phyloP scores from a whole-genome alignment of 2,888 invertebrate species.

The Chloromyia formosa region DNA sequence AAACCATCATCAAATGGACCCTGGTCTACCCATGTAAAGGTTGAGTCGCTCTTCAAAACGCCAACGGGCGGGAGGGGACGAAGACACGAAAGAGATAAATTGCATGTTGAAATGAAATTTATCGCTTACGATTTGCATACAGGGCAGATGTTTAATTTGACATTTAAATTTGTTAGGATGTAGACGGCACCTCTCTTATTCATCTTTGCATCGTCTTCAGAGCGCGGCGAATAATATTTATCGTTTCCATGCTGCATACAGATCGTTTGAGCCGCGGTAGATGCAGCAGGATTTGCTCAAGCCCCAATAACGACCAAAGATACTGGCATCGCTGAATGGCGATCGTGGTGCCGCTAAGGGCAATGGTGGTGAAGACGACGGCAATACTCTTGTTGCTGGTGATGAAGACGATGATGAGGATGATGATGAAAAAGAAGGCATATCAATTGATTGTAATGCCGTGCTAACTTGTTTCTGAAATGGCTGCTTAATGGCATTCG shows the following conservation, averaged over 20 bases:
- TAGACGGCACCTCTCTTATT: constrained; percentile 16
- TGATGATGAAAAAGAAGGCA: constrained; percentile 34
- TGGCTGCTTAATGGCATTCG: constrained; percentile 38
- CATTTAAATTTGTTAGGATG: constrained; percentile 49
- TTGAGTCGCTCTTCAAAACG: too few species aligned
- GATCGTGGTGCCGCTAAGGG: not conserved
- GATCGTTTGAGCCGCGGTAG: not conserved
- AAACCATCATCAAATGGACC: constrained; percentile 27
- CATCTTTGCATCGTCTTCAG: constrained; percentile 17
- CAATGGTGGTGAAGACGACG: not conserved
- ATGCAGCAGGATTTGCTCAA: too few species aligned
- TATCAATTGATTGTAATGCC: constrained; percentile 37
- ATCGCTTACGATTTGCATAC: constrained; percentile 48
- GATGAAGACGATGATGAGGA: not conserved
- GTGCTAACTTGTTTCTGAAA: constrained; percentile 36
- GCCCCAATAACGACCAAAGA: not conserved
- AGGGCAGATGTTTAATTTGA: constrained; percentile 49
- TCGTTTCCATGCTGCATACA: not conserved
- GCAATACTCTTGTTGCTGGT: not conserved
- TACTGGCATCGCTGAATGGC: not conserved
- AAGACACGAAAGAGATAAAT: constrained; percentile 47
- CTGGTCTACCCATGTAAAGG: too few species aligned
- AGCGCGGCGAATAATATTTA: not conserved
- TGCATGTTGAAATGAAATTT: constrained; percentile 50
- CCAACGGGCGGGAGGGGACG: constrained; percentile 17